phyloP scores from a whole-genome alignment of 2,113 vertebrate genomes.

The Pleuronectes platessa region DNA sequence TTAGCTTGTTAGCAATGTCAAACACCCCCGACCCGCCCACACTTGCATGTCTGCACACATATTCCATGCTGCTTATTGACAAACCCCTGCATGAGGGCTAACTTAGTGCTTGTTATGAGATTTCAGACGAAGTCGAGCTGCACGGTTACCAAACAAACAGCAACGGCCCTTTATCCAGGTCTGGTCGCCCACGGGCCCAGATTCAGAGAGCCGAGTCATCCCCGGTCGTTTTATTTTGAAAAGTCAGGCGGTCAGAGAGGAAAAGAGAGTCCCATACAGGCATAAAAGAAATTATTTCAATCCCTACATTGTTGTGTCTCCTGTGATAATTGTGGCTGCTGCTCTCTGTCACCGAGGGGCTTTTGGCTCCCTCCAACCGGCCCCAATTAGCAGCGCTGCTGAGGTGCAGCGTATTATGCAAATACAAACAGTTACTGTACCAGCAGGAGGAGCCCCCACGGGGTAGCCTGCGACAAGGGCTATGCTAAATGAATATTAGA shows the following conservation, averaged over 20 bases:
- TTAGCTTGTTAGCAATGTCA: too few species aligned
- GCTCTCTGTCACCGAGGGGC: conserved; percentile 57
- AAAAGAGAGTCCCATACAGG: conserved; percentile 25
- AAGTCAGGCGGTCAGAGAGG: conserved; percentile 12
- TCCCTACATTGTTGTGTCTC: conserved; percentile 71
- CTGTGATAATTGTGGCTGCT: conserved; percentile 56
- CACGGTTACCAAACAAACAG: not conserved
- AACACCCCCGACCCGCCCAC: not conserved
- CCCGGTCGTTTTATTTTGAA: conserved; percentile 19
- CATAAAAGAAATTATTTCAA: conserved; percentile 76
- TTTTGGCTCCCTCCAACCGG: conserved; percentile 61
- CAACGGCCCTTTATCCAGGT: not conserved
- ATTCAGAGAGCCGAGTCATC: not conserved
- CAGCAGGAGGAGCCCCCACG: conserved; percentile 55
- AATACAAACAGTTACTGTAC: conserved; percentile 78
- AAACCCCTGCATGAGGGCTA: conserved; percentile 7
- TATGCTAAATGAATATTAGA: conserved; percentile 78
- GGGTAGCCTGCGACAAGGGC: conserved; percentile 53
- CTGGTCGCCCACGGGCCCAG: not conserved
- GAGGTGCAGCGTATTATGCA: conserved; percentile 71
- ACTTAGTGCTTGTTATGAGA: not conserved
- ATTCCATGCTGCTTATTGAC: conserved; percentile 19
- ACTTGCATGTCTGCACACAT: conserved; percentile 34
- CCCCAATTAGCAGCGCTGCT: conserved; percentile 72
- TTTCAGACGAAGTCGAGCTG: not conserved